These are phyloP conservation scores for Nomada ruficornis DNA, from an alignment of 2,888 invertebrate genomes.

Conservation along the genomic window DNA sequence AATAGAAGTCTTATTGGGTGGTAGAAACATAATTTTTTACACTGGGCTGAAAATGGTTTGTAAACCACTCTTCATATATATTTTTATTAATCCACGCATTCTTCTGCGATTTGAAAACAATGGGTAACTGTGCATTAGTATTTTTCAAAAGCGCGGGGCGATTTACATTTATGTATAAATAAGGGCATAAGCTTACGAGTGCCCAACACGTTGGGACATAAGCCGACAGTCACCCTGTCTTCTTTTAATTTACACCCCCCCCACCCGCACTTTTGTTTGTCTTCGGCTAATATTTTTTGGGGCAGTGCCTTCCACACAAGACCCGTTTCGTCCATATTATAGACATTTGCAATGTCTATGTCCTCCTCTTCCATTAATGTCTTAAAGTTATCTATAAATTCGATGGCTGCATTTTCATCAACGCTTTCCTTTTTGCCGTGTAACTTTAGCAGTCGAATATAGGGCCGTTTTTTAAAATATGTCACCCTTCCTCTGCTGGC, in stretches of 20 bases:
- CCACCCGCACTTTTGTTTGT: too few species aligned
- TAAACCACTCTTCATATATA: constrained; percentile 10
- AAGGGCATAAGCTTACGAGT: too few species aligned
- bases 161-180: too few species aligned
- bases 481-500: too few species aligned
- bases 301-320: not conserved
- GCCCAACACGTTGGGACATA: too few species aligned
- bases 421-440: not conserved
- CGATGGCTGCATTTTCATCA: not conserved
- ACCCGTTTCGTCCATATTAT: not conserved
- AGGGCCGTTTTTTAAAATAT: too few species aligned
- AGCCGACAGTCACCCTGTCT: too few species aligned
- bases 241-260: too few species aligned
- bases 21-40: constrained; percentile 57
- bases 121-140: not conserved
- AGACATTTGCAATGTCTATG: not conserved
- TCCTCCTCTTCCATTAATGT: not conserved
- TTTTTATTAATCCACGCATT: not conserved
- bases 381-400: not conserved
- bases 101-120: constrained; percentile 7
- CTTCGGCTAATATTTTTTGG: too few species aligned
- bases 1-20: constrained; percentile 66
- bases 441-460: too few species aligned
- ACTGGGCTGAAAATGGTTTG: constrained; percentile 17
- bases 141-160: too few species aligned